phyloP scores from a whole-genome alignment of 2,113 vertebrate genomes.

The Dipodomys spectabilis region DNA sequence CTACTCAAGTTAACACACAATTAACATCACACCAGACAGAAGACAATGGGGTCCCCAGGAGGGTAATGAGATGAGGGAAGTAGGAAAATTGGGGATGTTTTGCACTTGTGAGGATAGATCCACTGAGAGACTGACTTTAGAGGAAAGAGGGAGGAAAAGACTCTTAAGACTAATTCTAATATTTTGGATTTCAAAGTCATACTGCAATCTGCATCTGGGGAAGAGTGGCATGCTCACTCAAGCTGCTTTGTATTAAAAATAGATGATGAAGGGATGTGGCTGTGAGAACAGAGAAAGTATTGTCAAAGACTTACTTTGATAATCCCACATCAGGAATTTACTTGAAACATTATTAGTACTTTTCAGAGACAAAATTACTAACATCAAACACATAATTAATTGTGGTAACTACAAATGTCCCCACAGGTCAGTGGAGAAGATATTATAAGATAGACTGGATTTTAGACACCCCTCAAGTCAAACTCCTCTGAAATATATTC shows the following conservation, averaged over 20 bases:
- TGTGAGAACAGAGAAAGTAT: neutral
- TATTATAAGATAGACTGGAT: neutral
- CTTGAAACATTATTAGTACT: neutral
- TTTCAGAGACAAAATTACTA: neutral
- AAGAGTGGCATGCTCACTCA: neutral
- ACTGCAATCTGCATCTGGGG: neutral
- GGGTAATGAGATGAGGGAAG: neutral
- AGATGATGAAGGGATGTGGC: neutral
- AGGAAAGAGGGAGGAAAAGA: neutral
- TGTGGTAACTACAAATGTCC: neutral
- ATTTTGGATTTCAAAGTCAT: neutral
- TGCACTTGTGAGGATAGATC: neutral
- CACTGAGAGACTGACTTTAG: neutral
- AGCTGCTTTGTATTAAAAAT: neutral
- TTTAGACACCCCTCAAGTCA: neutral
- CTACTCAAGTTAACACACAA: neutral
- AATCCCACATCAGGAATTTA: neutral
- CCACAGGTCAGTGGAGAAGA: neutral
- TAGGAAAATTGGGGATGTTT: neutral
- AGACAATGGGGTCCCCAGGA: neutral
- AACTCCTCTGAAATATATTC: neutral
- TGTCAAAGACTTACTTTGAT: neutral
- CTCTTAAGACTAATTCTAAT: neutral
- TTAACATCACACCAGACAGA: neutral
- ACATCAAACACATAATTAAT: neutral